Evolutionary conservation across 1,140 invertebrate species (phyloP).

Genomic region (Cecropterus lyciades): DNA sequence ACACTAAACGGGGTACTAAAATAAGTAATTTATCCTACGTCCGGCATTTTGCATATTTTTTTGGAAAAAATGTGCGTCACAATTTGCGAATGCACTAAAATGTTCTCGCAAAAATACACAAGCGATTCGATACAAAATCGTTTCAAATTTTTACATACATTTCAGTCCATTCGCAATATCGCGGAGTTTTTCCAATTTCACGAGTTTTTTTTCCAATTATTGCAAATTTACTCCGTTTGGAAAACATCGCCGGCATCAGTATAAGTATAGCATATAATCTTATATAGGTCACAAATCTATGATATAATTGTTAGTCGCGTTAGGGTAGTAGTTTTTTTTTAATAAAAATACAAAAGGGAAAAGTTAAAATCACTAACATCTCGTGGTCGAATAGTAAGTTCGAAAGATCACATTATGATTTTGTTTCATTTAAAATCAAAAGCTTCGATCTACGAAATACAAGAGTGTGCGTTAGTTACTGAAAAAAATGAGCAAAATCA

Average conservation of each 20-base stretch:
- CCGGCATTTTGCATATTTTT: conserved; percentile 28
- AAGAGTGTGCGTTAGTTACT: conserved; percentile 53
- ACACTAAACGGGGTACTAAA: conserved; percentile 42
- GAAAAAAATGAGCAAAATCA: conserved; percentile 40
- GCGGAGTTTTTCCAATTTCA: conserved; percentile 3
- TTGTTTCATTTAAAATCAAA: conserved; percentile 48
- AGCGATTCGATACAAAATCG: no score
- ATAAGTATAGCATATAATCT: conserved; percentile 47
- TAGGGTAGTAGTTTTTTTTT: conserved; percentile 50
- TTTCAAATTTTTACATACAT: no score
- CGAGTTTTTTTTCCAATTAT: no score
- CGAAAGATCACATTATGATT: conserved; percentile 56
- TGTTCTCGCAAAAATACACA: conserved; percentile 4
- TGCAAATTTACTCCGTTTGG: conserved; percentile 6
- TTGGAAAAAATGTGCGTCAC: not conserved
- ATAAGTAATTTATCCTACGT: conserved; percentile 41
- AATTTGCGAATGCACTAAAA: not conserved
- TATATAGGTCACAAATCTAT: conserved; percentile 57
- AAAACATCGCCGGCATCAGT: conserved; percentile 38
- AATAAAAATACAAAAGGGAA: conserved; percentile 60
- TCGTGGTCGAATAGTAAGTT: conserved; percentile 66
- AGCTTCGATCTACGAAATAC: conserved; percentile 56
- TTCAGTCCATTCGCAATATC: not conserved
- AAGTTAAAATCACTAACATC: conserved; percentile 69
- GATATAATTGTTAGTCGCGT: conserved; percentile 54